Evolutionary conservation across 2,113 vertebrate species (phyloP), one percentile per base, ranked within the genome.

Genomic region (Oxygymnocypris stewartii): DNA sequence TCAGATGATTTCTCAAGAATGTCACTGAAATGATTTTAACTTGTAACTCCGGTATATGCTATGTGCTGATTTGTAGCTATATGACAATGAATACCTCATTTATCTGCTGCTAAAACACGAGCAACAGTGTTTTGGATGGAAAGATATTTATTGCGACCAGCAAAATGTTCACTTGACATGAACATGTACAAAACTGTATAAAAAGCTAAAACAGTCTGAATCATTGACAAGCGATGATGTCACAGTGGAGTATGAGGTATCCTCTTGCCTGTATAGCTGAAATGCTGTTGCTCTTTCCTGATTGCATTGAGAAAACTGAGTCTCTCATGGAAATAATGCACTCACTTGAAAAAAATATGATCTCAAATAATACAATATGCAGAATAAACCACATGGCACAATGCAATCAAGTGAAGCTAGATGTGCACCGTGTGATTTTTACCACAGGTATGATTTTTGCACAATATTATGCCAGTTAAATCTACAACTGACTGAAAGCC

Each of bases 71-170:
- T 18, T 54, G 51, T 54, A 18, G 16, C 51, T 54, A 54, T 54
- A 54, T 51, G 49, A 23, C 37, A 73, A 73, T 23, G 2, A 23
- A 73, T 73, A 5, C 18, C 37, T 73, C 0, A 12, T 42, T 40
- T 73, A 42, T 23, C 37, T 42, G 40, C 37, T 23, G 28, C 69
- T 73, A 73, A 73, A 73, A 42, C 18, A 73, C 2, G 6, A 40
- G 35, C 67, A 65, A 35, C 13, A 54, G 3, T n/a, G 4, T 65
- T 77, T 12, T 69, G 63, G 28, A 74, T 25, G 69, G 54, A 79
- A 67, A 79, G 42, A 74, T 6, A 23, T 89, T 89, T 89, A 89
- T 85, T 87, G 79, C 85, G 88, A 85, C 81, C 81, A 83, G 81
- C 63, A 67, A 83, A 65, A 37, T 71, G 42, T 82, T 87, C 35